These are phyloP conservation scores for Malurus melanocephalus DNA, from an alignment of 2,113 vertebrate genomes.

Conservation along the genomic window DNA sequence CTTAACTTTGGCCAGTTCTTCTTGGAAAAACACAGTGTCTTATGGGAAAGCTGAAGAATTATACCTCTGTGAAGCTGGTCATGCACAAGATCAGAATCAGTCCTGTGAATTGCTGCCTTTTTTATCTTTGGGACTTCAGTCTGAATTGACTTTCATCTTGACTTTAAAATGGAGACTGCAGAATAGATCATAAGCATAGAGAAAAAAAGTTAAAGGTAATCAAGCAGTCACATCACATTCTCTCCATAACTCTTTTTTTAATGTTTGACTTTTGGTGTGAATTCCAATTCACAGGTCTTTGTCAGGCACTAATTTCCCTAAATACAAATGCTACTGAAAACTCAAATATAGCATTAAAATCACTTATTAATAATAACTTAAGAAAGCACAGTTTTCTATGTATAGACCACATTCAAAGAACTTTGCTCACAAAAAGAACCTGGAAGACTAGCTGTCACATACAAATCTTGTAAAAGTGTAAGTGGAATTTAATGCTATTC, in stretches of 20 bases:
- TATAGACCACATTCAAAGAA: slow-evolving; percentile 12
- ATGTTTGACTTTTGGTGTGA: slow-evolving; percentile 7
- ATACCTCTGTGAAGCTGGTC: neutral
- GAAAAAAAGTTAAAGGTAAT: neutral
- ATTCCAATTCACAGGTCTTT: slow-evolving; percentile 21
- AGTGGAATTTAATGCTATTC: slow-evolving; percentile 43
- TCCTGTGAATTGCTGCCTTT: neutral
- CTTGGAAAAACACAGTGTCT: neutral
- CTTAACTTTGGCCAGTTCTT: neutral
- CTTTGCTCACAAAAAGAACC: slow-evolving; percentile 5
- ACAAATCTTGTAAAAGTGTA: slow-evolving; percentile 36
- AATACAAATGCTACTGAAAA: slow-evolving; percentile 18
- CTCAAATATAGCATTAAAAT: slow-evolving; percentile 16
- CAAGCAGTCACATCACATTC: slow-evolving; percentile 2
- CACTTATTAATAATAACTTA: slow-evolving; percentile 13
- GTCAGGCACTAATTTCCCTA: slow-evolving; percentile 36
- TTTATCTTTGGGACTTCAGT: neutral
- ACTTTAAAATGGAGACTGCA: slow-evolving; percentile 11
- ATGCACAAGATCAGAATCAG: neutral
- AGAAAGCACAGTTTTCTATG: neutral
- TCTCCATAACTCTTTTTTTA: neutral
- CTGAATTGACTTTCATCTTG: slow-evolving; percentile 19
- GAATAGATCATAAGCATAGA: neutral
- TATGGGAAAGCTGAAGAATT: neutral
- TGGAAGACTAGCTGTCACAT: slow-evolving; percentile 1